Evolutionary conservation across 2,888 invertebrate species (phyloP).

Genomic region (Drosophila stalkeri): DNA sequence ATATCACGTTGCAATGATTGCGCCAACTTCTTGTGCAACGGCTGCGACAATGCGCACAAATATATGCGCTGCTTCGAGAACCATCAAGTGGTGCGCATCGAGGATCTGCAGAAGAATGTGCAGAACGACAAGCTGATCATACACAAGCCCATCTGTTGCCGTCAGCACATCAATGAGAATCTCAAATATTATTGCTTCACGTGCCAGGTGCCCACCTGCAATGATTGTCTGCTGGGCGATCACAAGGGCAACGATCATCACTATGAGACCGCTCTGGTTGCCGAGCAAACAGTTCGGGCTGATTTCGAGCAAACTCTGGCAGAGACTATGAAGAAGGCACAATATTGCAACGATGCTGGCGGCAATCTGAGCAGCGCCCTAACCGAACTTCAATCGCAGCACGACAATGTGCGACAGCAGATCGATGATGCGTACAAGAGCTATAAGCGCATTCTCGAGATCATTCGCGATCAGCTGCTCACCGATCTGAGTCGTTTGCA

Average conservation of each 20-base stretch:
- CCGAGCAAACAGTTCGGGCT: conserved; percentile 91
- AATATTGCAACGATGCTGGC: conserved; percentile 91
- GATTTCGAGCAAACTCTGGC: conserved; percentile 91
- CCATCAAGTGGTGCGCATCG: conserved; percentile 95
- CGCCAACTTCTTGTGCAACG: conserved; percentile 96
- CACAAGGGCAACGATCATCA: conserved; percentile 94
- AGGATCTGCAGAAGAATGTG: conserved; percentile 91
- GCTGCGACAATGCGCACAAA: conserved; percentile 97
- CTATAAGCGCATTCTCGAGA: conserved; percentile 92
- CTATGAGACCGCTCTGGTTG: conserved; percentile 92
- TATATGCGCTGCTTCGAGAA: conserved; percentile 99
- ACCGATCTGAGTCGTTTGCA: conserved; percentile 91
- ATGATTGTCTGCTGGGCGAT: conserved; percentile 93
- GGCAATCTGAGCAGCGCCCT: conserved; percentile 91
- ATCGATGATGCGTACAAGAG: conserved; percentile 93
- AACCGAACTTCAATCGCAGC: conserved; percentile 94
- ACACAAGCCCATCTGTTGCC: conserved; percentile 95
- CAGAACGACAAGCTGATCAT: conserved; percentile 90
- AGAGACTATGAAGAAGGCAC: conserved; percentile 90
- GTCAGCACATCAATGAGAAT: conserved; percentile 92
- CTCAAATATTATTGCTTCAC: conserved; percentile 95
- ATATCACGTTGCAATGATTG: conserved; percentile 97
- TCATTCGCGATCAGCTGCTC: conserved; percentile 91
- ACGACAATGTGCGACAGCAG: conserved; percentile 92
- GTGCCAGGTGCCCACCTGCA: conserved; percentile 94